Conservation (phyloP, 2,797 vertebrate genomes). For the Enteromius argenteus region DNA sequence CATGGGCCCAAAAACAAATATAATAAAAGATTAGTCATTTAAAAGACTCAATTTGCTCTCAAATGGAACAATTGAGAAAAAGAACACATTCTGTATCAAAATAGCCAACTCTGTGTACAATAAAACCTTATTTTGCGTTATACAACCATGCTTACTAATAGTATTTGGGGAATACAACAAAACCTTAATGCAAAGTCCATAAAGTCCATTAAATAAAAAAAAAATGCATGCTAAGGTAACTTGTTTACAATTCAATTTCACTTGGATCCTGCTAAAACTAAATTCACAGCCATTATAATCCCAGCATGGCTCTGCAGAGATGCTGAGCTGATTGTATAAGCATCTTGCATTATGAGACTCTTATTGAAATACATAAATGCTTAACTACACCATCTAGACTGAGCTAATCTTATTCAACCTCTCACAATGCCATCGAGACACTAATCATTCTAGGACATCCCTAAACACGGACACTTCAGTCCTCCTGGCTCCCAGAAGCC, state of each 20-base stretch:
- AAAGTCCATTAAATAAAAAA: not conserved
- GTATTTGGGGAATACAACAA: not conserved
- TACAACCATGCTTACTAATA: not conserved
- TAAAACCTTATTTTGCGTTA: constrained; percentile 2
- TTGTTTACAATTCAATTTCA: constrained; percentile 8
- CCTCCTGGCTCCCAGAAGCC: constrained; percentile 32
- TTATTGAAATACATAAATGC: constrained; percentile 4
- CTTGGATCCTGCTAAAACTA: not conserved
- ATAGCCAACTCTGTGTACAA: not conserved
- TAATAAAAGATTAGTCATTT: constrained; percentile 8
- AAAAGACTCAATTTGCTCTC: not conserved
- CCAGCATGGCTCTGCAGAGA: not conserved
- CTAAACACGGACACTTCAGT: constrained; percentile 35
- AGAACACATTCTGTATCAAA: not conserved
- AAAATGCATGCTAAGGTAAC: not conserved
- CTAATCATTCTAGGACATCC: constrained; percentile 48
- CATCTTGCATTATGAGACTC: constrained; percentile 14
- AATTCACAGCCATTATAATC: not conserved
- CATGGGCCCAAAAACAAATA: constrained; percentile 1
- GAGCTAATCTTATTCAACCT: constrained; percentile 5
- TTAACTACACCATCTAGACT: constrained; percentile 1
- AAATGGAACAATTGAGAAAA: not conserved
- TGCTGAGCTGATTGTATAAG: constrained; percentile 4
- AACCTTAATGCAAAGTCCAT: not conserved
- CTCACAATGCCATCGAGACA: constrained; percentile 18